phyloP scores from a whole-genome alignment of 2,888 invertebrate species.

The Lepeophtheirus nordmannii region DNA sequence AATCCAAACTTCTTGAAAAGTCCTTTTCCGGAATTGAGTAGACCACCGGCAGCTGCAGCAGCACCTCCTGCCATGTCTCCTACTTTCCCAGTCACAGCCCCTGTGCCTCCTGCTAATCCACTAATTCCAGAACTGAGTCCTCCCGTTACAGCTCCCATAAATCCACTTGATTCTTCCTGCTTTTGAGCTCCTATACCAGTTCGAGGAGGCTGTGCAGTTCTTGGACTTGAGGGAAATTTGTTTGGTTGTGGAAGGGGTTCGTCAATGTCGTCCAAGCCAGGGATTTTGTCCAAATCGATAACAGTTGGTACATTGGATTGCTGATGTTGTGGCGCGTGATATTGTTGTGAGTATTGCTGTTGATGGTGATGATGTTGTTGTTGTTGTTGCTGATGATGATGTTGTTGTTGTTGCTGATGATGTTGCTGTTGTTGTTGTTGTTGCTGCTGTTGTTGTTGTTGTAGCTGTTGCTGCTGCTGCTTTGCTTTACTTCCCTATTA shows the following conservation, averaged over 20 bases:
- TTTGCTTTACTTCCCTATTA: slow-evolving; percentile 1
- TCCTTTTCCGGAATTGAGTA: slow-evolving; percentile 80
- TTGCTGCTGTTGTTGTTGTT: too few relatives aligned
- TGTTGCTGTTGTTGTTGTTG: slow-evolving; percentile 2
- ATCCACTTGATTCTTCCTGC: slow-evolving; percentile 9
- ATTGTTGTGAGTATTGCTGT: neutral
- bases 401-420: neutral
- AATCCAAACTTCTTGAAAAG: slow-evolving; percentile 77
- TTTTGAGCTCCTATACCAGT: neutral
- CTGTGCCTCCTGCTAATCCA: slow-evolving; percentile 40
- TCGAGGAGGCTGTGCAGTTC: neutral
- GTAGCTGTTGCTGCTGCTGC: neutral
- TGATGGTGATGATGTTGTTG: neutral
- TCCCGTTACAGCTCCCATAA: slow-evolving; percentile 15
- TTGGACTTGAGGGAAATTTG: neutral
- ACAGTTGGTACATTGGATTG: neutral
- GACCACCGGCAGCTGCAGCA: slow-evolving; percentile 59
- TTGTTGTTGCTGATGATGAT: neutral
- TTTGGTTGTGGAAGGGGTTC: slow-evolving; percentile 1
- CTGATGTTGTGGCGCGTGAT: neutral
- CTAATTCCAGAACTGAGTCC: slow-evolving; percentile 28
- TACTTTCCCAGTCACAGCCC: slow-evolving; percentile 29
- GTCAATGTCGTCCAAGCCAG: slow-evolving; percentile 8
- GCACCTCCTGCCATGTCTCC: slow-evolving; percentile 26
- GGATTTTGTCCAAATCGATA: slow-evolving; percentile 11